A percentile compares a stretch with the other conserved stretches of the same genome.
Conservation (phyloP, 2,113 vertebrate species). For the Gila orcuttii region DNA sequence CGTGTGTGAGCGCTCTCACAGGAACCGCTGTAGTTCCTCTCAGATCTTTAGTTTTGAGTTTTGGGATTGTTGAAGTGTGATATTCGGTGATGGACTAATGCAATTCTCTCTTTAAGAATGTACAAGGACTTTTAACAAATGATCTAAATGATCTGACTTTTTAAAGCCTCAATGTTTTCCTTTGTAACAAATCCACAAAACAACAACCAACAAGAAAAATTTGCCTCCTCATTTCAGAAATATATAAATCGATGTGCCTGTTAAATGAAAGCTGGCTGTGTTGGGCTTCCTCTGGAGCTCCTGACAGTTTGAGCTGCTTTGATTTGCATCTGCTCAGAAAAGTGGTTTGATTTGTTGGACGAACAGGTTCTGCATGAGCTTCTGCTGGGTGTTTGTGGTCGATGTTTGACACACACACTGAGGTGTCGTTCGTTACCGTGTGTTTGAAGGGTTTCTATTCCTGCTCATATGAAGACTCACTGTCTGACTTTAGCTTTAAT, state of each 20-base stretch:
- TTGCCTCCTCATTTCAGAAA: neutral
- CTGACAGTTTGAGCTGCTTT: no score
- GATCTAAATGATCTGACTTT: neutral
- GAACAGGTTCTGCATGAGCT: neutral
- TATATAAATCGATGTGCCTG: neutral
- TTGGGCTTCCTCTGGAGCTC: neutral
- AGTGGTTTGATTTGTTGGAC: neutral
- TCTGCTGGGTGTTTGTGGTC: no score
- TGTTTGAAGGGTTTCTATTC: no score
- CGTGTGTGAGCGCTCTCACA: no score
- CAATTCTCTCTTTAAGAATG: neutral
- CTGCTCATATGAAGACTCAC: no score
- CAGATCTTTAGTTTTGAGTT: neutral
- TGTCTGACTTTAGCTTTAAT: no score
- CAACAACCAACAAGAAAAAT: neutral
- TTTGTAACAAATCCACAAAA: neutral
- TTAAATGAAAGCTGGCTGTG: no score
- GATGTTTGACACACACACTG: no score
- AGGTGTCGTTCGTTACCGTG: no score
- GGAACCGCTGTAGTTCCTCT: neutral
- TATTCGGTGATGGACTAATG: neutral
- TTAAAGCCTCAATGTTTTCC: neutral
- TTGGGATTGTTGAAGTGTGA: neutral
- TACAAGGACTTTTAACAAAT: neutral
- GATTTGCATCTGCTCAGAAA: no score